Evolutionary conservation across 2,113 vertebrate species (phyloP).

Genomic region (Pampusana beccarii): DNA sequence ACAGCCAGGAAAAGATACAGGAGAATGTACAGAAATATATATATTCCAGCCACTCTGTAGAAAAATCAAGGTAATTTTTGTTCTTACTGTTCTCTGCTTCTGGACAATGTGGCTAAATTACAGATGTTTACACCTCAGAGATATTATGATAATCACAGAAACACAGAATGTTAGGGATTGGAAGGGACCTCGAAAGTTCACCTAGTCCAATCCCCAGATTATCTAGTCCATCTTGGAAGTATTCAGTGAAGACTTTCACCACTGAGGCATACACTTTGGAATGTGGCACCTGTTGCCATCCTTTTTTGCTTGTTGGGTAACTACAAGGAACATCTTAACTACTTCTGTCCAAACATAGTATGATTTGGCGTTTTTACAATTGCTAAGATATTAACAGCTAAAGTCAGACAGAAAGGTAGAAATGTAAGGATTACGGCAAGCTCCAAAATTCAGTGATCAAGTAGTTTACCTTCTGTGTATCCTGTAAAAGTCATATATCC

Average conservation of each 20-base stretch:
- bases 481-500: slow-evolving; percentile 93
- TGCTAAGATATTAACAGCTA: neutral
- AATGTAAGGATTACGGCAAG: neutral
- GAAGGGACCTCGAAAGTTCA: no score
- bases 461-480: slow-evolving; percentile 89
- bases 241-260: neutral
- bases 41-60: neutral
- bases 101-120: neutral
- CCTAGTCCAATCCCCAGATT: no score
- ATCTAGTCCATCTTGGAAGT: neutral
- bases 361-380: neutral
- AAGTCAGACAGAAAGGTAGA: neutral
- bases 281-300: neutral
- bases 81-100: neutral
- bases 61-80: neutral
- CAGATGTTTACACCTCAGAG: neutral
- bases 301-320: neutral
- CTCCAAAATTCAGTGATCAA: neutral
- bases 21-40: neutral
- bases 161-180: no score
- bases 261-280: neutral
- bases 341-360: neutral
- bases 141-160: neutral
- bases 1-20: neutral
- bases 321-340: neutral